Evolutionary conservation across 2,888 invertebrate genomes (phyloP), one percentile per base, ranked within the genome.

Genomic region (Dusona sp.): DNA sequence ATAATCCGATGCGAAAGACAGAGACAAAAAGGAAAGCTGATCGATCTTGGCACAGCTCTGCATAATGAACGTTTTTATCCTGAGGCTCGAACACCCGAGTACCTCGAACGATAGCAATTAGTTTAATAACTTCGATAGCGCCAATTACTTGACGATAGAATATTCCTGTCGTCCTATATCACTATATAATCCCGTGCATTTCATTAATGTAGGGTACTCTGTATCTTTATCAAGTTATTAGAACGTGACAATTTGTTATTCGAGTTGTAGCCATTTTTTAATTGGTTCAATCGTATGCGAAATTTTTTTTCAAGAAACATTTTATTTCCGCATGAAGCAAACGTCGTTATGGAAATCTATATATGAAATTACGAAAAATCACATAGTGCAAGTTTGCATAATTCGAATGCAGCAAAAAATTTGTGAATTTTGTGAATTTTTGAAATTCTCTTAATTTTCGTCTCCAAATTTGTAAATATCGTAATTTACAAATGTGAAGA

Each of bases 1-100:
- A 57, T 51, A 86, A 81, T 83, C 48, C 74, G 4, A 54, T 70
- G 79, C 57, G 77, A 73, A 38, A 42, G 70, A 74, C 78, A 25
- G 51, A 79, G 70, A 70, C 33, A 79, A 36, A 64, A 78, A 79
- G 48, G 51, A 42, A 74, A 82, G 64, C 42, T 67, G 67, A 74
- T 81, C 68, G 68, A 38, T 68, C 51, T 57, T 45, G 68, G 67
- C 67, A n/a, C 57, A 57, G 54, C 45, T 42, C 19, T 16, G 67
- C 64, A 64, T 74, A 75, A 81, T 67, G 74, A 22, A 57, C 22
- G 9, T 67, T 42, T 42, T 65, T 68, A 25, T 42, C 67, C 68
- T 29, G 67, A 29, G 80, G 51, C 67, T 74, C 29, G 65, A 65
- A 68, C 38, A 22, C 68, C 25, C 51, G 65, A 51, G 81, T 19